Evolutionary conservation across 2,888 invertebrate genomes (phyloP), one percentile per base, ranked within the genome.

Genomic region (Bellardia pandia): DNA sequence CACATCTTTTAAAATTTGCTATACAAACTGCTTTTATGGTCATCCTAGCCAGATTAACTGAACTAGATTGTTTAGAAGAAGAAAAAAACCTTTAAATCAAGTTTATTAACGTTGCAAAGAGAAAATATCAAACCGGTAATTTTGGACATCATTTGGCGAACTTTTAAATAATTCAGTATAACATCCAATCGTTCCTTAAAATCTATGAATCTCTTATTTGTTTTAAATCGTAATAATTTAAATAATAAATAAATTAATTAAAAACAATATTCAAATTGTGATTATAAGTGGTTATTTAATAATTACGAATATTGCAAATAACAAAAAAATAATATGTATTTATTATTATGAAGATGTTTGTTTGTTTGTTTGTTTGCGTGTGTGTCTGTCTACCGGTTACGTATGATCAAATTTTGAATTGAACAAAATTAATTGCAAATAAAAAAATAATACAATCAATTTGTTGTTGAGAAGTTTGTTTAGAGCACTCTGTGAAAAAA

Each of bases 341-440:
- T 23, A 74, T 16, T 48, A 51, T 60, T 69, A 42, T 16, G 14
- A 45, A 37, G 42, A 53, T 42, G 4, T 53, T n/a, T 56, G 37
- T 64, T 9, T 16, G 37, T 64, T 9, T 16, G 3, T 81, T 23
- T 23, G 23, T 23, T 23, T 23, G 23, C 23, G 23, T 23, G 37
- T 64, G 9, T 16, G 45, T 23, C 14, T 3, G 3, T 81, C 45
- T 74, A 66, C 56, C 74, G 80, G 45, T 74, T 74, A 64, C 72
- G 62, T 80, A 33, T 62, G 40, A 71, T 48, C 23, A 53, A 71
- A 62, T 71, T 68, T 58, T n/a, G 23, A 45, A 42, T 58, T 9
- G 23, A 78, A 60, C 14, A 60, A 77, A 69, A 42, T 79, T 69
- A 60, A 37, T 60, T 13, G 48, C 16, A 16, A 23, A 58, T 37